Conservation (phyloP, 2,888 invertebrate genomes). For the Lampropteryx suffumata region DNA sequence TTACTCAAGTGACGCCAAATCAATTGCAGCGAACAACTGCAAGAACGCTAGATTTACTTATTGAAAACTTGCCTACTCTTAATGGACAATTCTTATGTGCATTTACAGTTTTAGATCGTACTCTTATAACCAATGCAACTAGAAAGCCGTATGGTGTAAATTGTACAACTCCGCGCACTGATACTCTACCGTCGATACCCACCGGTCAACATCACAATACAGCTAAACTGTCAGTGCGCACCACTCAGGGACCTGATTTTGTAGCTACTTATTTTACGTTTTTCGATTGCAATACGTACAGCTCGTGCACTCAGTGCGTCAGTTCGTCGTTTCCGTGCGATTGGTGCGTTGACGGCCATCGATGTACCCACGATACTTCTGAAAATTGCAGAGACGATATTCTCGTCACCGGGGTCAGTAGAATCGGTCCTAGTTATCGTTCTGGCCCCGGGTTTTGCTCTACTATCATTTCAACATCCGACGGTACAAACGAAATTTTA, state of each 20-base stretch:
- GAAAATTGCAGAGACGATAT: slow-evolving; percentile 97
- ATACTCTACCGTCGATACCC: slow-evolving; percentile 95
- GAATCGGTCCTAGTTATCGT: slow-evolving; percentile 95
- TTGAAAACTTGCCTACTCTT: slow-evolving; percentile 97
- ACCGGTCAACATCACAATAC: slow-evolving; percentile 97
- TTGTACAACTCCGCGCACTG: slow-evolving; percentile 97
- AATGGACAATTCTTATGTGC: slow-evolving; percentile 96
- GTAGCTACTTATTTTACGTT: slow-evolving; percentile 99
- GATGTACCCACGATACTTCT: slow-evolving; percentile 97
- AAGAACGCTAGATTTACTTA: slow-evolving; percentile 94
- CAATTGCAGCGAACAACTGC: slow-evolving; percentile 96
- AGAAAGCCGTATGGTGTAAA: slow-evolving; percentile 95
- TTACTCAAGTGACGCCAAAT: slow-evolving; percentile 95
- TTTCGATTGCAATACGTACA: slow-evolving; percentile 98
- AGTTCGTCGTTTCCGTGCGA: slow-evolving; percentile 98
- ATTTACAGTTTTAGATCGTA: slow-evolving; percentile 95
- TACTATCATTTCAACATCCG: slow-evolving; percentile 94
- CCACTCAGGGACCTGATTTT: slow-evolving; percentile 95
- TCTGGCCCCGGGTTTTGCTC: slow-evolving; percentile 98
- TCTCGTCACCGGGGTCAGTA: slow-evolving; percentile 94
- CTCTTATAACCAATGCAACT: slow-evolving; percentile 94
- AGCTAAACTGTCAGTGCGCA: slow-evolving; percentile 95
- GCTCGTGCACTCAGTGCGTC: slow-evolving; percentile 97
- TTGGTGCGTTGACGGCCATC: slow-evolving; percentile 98
- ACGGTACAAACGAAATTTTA: slow-evolving; percentile 93